phyloP scores from a whole-genome alignment of 2,113 vertebrate species.

The Thinocorus orbignyianus region DNA sequence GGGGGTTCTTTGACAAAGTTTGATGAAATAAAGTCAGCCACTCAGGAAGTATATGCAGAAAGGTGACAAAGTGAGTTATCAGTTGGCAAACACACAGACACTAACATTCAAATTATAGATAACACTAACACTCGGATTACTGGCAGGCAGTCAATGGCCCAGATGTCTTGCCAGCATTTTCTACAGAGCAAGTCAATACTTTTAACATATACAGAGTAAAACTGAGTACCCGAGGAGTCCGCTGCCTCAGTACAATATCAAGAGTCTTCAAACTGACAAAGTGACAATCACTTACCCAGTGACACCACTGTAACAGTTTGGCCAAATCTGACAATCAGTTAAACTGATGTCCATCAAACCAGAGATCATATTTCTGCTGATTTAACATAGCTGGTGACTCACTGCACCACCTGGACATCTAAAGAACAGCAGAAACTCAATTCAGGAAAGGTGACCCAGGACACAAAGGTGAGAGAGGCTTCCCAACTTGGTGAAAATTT shows the following conservation, averaged over 20 bases:
- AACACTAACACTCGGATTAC: not conserved
- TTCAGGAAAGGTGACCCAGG: not conserved
- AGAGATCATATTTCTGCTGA: not conserved
- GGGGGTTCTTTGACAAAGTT: not conserved
- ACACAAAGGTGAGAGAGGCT: not conserved
- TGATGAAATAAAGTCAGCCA: not conserved
- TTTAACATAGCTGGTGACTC: not conserved
- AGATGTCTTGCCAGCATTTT: slow-evolving; percentile 11
- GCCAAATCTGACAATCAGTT: not conserved
- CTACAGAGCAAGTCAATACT: not conserved
- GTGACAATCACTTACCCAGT: not conserved
- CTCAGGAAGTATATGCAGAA: not conserved
- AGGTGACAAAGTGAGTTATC: slow-evolving; percentile 13
- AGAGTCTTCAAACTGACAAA: not conserved
- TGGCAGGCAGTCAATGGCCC: slow-evolving; percentile 12
- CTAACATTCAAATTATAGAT: slow-evolving; percentile 14
- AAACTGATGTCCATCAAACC: not conserved
- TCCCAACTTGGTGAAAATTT: not conserved
- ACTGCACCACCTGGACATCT: not conserved
- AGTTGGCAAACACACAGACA: not conserved
- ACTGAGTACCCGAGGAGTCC: not conserved
- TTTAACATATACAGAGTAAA: not conserved
- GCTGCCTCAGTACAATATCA: not conserved
- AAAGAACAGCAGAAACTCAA: not conserved
- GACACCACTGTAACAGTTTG: not conserved